Evolutionary conservation across 1,140 invertebrate species (phyloP).

Genomic region (Brachionus rotundiformis): DNA sequence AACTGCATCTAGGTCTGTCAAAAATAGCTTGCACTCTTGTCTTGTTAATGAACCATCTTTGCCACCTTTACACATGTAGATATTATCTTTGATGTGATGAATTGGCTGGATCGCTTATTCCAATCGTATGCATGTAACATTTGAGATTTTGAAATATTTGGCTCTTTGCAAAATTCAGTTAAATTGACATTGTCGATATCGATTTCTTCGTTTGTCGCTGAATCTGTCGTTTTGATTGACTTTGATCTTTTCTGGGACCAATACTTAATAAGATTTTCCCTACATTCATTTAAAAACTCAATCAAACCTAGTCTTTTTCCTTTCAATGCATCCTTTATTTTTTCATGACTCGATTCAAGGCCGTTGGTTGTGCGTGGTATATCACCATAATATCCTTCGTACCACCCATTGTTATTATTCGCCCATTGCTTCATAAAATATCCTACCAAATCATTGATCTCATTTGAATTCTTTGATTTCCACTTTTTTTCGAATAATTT

Average conservation of each 20-base stretch:
- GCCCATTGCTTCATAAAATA: neutral
- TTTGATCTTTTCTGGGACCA: constrained; percentile 15
- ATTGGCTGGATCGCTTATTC: constrained; percentile 29
- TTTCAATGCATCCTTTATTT: constrained; percentile 9
- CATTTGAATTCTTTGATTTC: constrained; percentile 18
- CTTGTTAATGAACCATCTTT: constrained; percentile 9
- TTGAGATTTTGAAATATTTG: constrained; percentile 33
- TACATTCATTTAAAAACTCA: constrained; percentile 24
- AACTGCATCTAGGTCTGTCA: neutral
- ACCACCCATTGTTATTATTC: neutral
- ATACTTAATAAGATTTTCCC: constrained; percentile 30
- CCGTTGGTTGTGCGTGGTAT: constrained; percentile 12
- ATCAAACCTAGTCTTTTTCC: neutral
- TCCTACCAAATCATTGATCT: neutral
- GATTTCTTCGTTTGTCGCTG: constrained; percentile 29
- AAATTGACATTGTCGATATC: constrained; percentile 26
- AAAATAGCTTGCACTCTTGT: constrained; percentile 19
- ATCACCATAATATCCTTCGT: constrained; percentile 30
- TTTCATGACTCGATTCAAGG: neutral
- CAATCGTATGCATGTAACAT: constrained; percentile 22
- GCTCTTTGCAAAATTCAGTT: constrained; percentile 12
- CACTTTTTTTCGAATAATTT: neutral
- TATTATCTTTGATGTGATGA: constrained; percentile 28
- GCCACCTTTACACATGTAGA: constrained; percentile 5
- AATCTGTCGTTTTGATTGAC: constrained; percentile 2